phyloP scores from a whole-genome alignment of 2,888 invertebrate species.

The Drosophila pseudotalamancana region DNA sequence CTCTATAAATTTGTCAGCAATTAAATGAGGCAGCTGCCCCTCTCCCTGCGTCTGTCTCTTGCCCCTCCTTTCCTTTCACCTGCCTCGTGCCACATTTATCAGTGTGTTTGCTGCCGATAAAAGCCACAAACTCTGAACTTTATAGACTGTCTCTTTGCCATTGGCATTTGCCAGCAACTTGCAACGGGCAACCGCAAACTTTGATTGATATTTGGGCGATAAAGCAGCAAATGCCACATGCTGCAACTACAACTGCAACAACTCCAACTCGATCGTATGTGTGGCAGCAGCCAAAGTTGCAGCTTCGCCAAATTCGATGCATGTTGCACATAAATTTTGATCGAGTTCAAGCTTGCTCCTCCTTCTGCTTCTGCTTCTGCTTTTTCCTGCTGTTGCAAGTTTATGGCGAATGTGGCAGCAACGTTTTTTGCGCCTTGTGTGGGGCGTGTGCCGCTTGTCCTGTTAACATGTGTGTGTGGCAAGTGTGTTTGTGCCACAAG shows the following conservation, averaged over 20 bases:
- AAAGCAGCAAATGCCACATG: slow-evolving; percentile 69
- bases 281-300: too few species aligned
- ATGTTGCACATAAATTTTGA: slow-evolving; percentile 76
- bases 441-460: slow-evolving; percentile 74
- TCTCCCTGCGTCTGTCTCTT: slow-evolving; percentile 14
- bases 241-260: slow-evolving; percentile 33
- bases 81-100: slow-evolving; percentile 57
- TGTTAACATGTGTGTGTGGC: slow-evolving; percentile 56
- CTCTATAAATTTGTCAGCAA: slow-evolving; percentile 83
- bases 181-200: slow-evolving; percentile 15
- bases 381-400: slow-evolving; percentile 40
- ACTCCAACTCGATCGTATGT: slow-evolving; percentile 8
- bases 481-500: slow-evolving; percentile 13
- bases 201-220: slow-evolving; percentile 77
- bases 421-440: slow-evolving; percentile 11
- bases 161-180: slow-evolving; percentile 17
- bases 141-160: slow-evolving; percentile 64
- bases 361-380: slow-evolving; percentile 3
- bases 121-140: slow-evolving; percentile 74
- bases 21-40: slow-evolving; percentile 67
- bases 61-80: neutral
- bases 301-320: slow-evolving; percentile 66
- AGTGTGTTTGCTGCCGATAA: slow-evolving; percentile 37
- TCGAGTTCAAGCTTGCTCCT: slow-evolving; percentile 70
- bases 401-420: slow-evolving; percentile 63